Base-by-base conservation (phyloP, 2,888 invertebrate genomes). In the Amblyteles armatorius region DNA sequence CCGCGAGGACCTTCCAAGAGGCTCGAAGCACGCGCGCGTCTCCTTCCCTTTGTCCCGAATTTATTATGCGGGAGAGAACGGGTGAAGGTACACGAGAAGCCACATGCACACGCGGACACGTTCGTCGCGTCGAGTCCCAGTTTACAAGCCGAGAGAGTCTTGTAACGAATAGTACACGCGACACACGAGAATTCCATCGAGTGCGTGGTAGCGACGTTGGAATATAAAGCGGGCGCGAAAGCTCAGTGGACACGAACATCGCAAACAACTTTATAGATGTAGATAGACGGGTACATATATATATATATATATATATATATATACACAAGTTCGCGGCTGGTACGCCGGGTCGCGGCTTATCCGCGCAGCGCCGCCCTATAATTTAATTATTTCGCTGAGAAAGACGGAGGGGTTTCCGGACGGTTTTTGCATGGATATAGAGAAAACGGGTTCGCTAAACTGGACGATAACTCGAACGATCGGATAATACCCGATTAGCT, bases 51-150 rank as follows among this genome's bases (percentile, higher is more conserved):
- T 79, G 65, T 80, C 71, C 71, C 50, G 57, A 57, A 68, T 83
- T 83, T 83, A 71, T 83, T 83, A 83, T 83, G 79, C 83, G 36
- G 33, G 74, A 69, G 74, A 63, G 79, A 50, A 65, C 22, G 19
- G 67, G 48, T 11, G 68, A 71, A 57, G 36, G 6, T 22, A 71
- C 13, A 69, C 33, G 57, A 19, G 44, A n/a, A 57, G 44, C 16
- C 63, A 29, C 26, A 63, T 13, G 33, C 63, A 63, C 33, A 65
- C 40, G 36, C 60, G 52, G 22, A 52, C 50, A 65, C 65, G 29
- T 50, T 19, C n/a, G 19, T 48, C 60, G n/a, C 26, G 22, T 19
- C 29, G 48, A 13, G 50, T 13, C 36, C 40, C 33, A 22, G 67
- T 77, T 77, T 50, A 67, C 67, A 22, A 36, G 52, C 67, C 16